phyloP scores from a whole-genome alignment of 2,113 vertebrate genomes.

The Rissa tridactyla region DNA sequence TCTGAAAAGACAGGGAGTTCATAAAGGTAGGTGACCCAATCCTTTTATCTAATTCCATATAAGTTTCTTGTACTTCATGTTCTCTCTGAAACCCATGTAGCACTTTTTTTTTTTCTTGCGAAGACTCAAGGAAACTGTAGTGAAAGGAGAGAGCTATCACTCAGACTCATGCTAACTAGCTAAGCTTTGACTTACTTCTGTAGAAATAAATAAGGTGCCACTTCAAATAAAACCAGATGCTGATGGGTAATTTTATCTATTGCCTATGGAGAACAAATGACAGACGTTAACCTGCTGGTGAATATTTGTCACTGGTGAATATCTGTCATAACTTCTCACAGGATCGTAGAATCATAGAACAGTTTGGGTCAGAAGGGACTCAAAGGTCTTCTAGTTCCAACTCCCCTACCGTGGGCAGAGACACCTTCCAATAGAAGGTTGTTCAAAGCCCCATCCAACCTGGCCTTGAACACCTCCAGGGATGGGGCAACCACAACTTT shows the following conservation, averaged over 20 bases:
- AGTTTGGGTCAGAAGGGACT: not conserved
- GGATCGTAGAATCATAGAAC: not conserved
- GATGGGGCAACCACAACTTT: not conserved
- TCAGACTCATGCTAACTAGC: not conserved
- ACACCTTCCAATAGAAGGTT: not conserved
- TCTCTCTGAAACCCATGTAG: not conserved
- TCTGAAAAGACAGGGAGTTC: not conserved
- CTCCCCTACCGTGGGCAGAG: not conserved
- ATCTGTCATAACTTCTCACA: not conserved
- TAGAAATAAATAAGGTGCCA: not conserved
- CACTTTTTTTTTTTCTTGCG: not conserved
- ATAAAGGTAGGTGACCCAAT: not conserved
- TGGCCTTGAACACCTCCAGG: not conserved
- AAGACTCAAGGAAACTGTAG: not conserved
- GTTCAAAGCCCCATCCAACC: not conserved
- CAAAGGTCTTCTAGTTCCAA: not conserved
- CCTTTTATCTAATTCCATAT: not conserved
- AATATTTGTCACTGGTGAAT: not conserved
- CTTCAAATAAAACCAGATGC: not conserved
- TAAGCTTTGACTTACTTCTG: not conserved
- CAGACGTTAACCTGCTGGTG: not conserved
- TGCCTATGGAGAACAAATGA: not conserved
- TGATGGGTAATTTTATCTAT: not conserved
- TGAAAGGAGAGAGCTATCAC: not conserved
- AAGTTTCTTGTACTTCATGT: not conserved